Conservation (phyloP, 2,888 invertebrate species). For the Onthophagus sagittarius region DNA sequence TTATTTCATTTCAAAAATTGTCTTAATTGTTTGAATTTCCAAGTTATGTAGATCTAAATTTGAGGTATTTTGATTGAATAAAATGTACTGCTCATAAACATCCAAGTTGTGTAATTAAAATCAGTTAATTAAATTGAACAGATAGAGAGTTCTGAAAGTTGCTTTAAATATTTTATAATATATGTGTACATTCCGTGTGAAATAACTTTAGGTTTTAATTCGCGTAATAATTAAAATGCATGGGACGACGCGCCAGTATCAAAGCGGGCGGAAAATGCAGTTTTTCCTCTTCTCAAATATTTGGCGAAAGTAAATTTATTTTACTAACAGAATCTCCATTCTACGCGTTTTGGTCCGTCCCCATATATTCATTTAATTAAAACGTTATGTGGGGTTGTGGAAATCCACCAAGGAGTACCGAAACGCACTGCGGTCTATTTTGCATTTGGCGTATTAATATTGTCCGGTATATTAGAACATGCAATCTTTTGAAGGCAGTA, state of each 20-base stretch:
- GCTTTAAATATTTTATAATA: background rate
- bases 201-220: background rate
- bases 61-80: too few species aligned
- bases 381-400: background rate
- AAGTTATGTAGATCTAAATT: too few species aligned
- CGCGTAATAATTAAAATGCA: background rate
- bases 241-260: background rate
- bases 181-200: background rate
- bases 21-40: too few species aligned
- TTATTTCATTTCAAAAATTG: too few species aligned
- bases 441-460: background rate
- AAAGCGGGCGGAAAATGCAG: background rate
- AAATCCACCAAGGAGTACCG: background rate
- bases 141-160: too few species aligned
- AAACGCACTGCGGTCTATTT: background rate
- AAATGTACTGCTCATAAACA: too few species aligned
- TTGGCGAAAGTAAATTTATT: background rate
- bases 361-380: background rate
- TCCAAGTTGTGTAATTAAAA: too few species aligned
- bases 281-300: background rate
- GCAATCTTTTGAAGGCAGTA: background rate
- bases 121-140: too few species aligned
- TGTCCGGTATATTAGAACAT: background rate
- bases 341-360: background rate
- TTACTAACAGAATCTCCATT: background rate